Evolutionary conservation across 2,113 vertebrate genomes (phyloP).

Genomic region (Eolophus roseicapilla): DNA sequence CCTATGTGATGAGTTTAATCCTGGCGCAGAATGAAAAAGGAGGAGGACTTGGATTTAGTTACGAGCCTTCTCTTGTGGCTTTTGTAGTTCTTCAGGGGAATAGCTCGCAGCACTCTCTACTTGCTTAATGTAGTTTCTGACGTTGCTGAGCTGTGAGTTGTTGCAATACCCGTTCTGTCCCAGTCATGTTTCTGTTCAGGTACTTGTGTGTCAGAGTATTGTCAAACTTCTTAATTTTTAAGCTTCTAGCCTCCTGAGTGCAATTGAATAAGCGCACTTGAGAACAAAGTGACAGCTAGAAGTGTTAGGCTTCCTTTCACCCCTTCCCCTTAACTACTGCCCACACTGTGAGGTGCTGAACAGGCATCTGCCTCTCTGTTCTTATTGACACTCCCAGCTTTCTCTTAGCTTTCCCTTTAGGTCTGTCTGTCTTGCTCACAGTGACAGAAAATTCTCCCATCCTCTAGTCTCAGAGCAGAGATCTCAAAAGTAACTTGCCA

Average conservation of each 20-base stretch:
- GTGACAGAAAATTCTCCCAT: neutral
- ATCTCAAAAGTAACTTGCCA: neutral
- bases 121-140: neutral
- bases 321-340: neutral
- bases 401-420: neutral
- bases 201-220: neutral
- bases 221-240: slow-evolving; percentile 8
- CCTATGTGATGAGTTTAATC: neutral
- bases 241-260: neutral
- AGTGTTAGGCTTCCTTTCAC: neutral
- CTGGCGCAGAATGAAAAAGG: neutral
- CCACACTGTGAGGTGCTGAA: neutral
- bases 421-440: neutral
- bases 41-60: neutral
- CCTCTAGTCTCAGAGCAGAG: neutral
- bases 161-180: neutral
- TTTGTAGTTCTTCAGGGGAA: neutral
- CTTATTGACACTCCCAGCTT: neutral
- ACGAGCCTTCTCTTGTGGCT: neutral
- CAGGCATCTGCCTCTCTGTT: neutral
- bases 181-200: neutral
- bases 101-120: neutral
- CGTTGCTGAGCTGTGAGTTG: neutral
- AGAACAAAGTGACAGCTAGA: neutral
- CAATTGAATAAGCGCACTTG: neutral